phyloP scores from a whole-genome alignment of 2,113 vertebrate species.

The Periophthalmus modestus region DNA sequence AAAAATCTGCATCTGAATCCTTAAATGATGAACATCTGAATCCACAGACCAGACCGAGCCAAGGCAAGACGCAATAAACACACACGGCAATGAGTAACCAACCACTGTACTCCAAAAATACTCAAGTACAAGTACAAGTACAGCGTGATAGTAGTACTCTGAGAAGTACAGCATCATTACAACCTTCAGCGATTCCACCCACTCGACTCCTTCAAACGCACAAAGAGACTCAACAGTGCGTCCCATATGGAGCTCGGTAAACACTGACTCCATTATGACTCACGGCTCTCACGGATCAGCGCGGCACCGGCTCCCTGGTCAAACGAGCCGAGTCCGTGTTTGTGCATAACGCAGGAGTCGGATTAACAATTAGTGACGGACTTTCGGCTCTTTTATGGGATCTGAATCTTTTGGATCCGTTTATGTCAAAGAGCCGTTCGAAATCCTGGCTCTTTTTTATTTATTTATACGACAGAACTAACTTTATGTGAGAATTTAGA shows the following conservation, averaged over 20 bases:
- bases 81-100: too few relatives aligned
- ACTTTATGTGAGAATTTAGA: too few relatives aligned
- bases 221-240: background rate
- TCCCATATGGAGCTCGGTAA: background rate
- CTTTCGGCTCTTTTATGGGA: too few relatives aligned
- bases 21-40: too few relatives aligned
- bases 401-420: too few relatives aligned
- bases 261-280: background rate
- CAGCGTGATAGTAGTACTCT: background rate
- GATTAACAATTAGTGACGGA: too few relatives aligned
- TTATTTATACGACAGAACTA: too few relatives aligned
- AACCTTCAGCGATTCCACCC: background rate
- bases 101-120: background rate
- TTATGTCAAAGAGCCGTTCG: too few relatives aligned
- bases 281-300: background rate
- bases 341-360: background rate
- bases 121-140: background rate
- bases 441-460: too few relatives aligned
- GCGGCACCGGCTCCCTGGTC: background rate
- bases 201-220: slow-evolving; percentile 1
- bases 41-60: too few relatives aligned
- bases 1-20: too few relatives aligned
- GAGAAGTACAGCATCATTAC: background rate
- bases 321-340: background rate
- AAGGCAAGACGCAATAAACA: background rate